phyloP scores from a whole-genome alignment of 2,888 invertebrate genomes.

The Helicoverpa assulta region DNA sequence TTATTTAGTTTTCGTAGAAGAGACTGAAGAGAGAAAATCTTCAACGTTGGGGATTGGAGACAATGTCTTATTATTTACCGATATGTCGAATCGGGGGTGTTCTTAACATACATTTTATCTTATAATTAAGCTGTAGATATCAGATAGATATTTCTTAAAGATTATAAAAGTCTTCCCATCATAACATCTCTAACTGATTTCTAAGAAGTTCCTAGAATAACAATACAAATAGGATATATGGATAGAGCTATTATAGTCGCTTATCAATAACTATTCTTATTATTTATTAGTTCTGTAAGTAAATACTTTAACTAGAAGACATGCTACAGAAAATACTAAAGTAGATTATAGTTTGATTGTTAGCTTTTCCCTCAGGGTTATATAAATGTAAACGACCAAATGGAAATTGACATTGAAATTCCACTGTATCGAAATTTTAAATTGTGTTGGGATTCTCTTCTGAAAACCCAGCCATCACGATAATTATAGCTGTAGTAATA shows the following conservation, averaged over 20 bases:
- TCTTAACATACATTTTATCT: constrained; percentile 52
- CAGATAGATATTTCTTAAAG: constrained; percentile 10
- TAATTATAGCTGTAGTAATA: constrained; percentile 48
- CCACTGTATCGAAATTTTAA: constrained; percentile 60
- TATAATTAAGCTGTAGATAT: constrained; percentile 55
- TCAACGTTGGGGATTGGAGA: constrained; percentile 64
- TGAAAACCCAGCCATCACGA: constrained; percentile 45
- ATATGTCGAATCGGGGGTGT: constrained; percentile 46
- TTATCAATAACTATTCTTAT: constrained; percentile 28
- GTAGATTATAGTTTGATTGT: constrained; percentile 50
- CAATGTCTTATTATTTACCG: constrained; percentile 64
- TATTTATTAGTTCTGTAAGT: background rate
- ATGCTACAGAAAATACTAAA: constrained; percentile 19
- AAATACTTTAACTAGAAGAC: no score
- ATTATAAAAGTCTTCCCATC: constrained; percentile 13
- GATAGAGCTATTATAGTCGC: constrained; percentile 28
- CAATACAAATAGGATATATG: constrained; percentile 20
- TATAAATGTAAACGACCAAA: constrained; percentile 47
- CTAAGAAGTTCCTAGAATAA: constrained; percentile 31
- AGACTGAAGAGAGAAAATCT: constrained; percentile 60
- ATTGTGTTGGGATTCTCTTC: constrained; percentile 56
- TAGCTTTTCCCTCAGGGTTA: constrained; percentile 28
- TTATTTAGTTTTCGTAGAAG: constrained; percentile 71
- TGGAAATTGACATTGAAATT: constrained; percentile 57
- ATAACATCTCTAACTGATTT: constrained; percentile 22